Evolutionary conservation across 2,797 vertebrate species (phyloP), one percentile per base, ranked within the genome.

Genomic region (Betta splendens): DNA sequence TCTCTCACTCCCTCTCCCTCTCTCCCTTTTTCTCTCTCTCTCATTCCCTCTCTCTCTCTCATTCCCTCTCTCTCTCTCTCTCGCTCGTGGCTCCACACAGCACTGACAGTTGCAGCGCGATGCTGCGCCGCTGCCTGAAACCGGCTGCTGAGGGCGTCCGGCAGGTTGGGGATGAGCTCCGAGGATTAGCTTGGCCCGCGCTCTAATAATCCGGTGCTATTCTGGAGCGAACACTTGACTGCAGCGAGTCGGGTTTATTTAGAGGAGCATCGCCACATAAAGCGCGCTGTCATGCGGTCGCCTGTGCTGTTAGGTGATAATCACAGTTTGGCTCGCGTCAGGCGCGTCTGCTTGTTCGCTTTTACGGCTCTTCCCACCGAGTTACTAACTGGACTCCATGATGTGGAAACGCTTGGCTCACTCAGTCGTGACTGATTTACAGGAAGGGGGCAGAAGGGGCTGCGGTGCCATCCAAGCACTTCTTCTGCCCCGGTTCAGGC

Each of bases 161-260:
- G 47, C 73, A 82, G 77, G 69, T 77, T 73, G 58, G 35, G 69
- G 84, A 85, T 87, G 84, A 87, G 82, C 80, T 89, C 89, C 82
- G 51, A 62, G 75, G 89, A 90, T 91, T 90, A 88, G 48, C 63
- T 74, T 86, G 80, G 72, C 83, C 85, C 80, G 88, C 82, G 64
- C 77, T 80, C 37, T 73, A 79, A 78, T 89, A 89, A 89, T 85
- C 87, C 72, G 79, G 51, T 53, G 71, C 89, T 89, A 88, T 90
- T 89, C 68, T 80, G 53, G 70, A 75, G 63, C 37, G 52, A 48
- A 81, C 58, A 74, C 72, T 65, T 33, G 63, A 55, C 61, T 18
- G 35, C 56, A 55, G n/a, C 40, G 21, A 26, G 23, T 58, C 5
- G 1, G 28, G 26, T 28, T 9, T 28, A 28, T 28, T 28, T 9